Evolutionary conservation across 2,113 vertebrate genomes (phyloP).

Genomic region (Capreolus pygargus): DNA sequence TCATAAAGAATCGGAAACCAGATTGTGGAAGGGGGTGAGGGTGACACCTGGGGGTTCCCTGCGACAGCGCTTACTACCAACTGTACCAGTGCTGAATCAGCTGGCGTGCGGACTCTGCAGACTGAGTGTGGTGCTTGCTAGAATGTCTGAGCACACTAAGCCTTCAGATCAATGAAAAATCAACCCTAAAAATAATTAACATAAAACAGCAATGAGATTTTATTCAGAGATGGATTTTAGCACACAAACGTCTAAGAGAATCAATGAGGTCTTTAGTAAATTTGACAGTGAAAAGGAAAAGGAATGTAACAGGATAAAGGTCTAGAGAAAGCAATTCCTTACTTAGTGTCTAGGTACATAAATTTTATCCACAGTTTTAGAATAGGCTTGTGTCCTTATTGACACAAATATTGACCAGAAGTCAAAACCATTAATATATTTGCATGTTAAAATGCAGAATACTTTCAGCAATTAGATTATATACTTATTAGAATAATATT

Average conservation of each 20-base stretch:
- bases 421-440: constrained; percentile 10
- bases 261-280: background rate
- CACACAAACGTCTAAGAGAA: background rate
- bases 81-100: constrained; percentile 49
- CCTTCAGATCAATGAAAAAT: constrained; percentile 62
- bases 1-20: constrained; percentile 63
- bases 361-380: background rate
- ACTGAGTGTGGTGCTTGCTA: constrained; percentile 17
- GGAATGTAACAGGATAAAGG: background rate
- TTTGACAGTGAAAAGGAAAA: background rate
- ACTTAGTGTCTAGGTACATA: background rate
- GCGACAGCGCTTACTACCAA: constrained; percentile 46
- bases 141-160: constrained; percentile 36
- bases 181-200: background rate
- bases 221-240: background rate
- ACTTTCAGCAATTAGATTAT: background rate
- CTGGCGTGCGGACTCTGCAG: constrained; percentile 26
- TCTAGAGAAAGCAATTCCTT: background rate
- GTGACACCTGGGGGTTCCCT: constrained; percentile 52
- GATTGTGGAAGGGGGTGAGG: constrained; percentile 48
- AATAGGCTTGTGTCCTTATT: background rate
- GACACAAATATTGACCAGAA: background rate
- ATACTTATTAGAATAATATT: background rate
- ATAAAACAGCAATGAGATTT: background rate
- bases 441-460: constrained; percentile 5